Conservation (phyloP, 2,113 vertebrate species). For the Cercocebus atys region DNA sequence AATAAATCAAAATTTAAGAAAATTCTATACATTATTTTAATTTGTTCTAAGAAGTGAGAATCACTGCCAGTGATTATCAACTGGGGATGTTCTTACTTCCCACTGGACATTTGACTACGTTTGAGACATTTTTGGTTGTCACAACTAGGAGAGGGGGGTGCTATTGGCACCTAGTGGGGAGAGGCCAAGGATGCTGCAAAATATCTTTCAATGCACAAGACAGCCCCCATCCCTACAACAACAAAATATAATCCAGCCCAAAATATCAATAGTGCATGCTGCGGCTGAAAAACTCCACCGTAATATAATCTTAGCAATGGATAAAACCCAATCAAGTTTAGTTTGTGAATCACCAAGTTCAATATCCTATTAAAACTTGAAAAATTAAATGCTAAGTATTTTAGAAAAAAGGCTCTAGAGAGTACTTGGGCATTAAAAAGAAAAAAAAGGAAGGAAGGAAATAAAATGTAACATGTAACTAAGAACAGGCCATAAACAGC, state of each 20-base stretch:
- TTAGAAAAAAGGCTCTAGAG: not conserved
- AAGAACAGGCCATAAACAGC: not conserved
- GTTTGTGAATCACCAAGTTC: not conserved
- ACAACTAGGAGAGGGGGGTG: not conserved
- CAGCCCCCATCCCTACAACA: no score
- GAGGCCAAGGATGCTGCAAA: not conserved
- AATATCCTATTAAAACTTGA: not conserved
- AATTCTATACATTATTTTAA: not conserved
- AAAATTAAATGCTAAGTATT: slow-evolving; percentile 18
- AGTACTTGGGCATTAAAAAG: not conserved
- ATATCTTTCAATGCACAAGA: not conserved
- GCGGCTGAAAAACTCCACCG: not conserved
- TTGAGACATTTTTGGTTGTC: not conserved
- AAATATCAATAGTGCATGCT: not conserved
- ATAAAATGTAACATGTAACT: not conserved
- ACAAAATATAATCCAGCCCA: not conserved
- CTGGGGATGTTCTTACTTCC: no score
- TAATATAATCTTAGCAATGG: not conserved
- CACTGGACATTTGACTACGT: not conserved
- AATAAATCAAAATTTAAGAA: not conserved
- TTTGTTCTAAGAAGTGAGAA: not conserved
- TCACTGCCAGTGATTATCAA: not conserved
- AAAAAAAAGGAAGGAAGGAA: not conserved
- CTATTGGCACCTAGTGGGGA: not conserved
- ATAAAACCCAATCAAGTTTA: not conserved